Base-by-base conservation (phyloP, 1,140 invertebrate species). In the Drosophila rufa region DNA sequence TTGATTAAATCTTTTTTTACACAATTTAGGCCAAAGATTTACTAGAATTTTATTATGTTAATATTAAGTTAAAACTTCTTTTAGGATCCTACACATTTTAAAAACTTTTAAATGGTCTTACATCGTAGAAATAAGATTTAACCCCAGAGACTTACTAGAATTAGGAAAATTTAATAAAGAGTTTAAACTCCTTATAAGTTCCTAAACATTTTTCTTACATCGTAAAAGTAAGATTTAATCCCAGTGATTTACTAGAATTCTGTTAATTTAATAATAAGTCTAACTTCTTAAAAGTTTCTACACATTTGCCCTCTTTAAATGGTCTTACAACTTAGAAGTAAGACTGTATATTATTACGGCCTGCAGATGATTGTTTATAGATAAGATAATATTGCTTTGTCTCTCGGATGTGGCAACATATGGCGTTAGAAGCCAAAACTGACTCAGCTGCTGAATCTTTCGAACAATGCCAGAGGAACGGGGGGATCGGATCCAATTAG, bases 381-480 rank as follows among this genome's bases (percentile, higher is more conserved):
- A 73, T 73, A 73, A 73, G 69, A 73, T 73, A 73, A 51, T 38
- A 33, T 22, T 27, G 33, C 48, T 38, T 65, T 65, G 64, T 38
- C 48, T 68, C 40, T 47, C 30, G 40, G 40, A 60, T 71, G 69
- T 51, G 45, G 67, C 66, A 73, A 73, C 67, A 71, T 36, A 42
- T 70, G 68, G 50, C 68, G 25, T 36, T 48, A 50, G 27, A 70
- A 45, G 43, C 48, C 67, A 2, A 17, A 68, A 48, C 43, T 71
- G 68, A 70, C 48, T 70, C 68, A 22, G 38, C 19, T 42, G 17
- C 25, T 36, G 25, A 22, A 22, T 40, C 45, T 58, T 15, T 19
- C 17, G 15, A n/a, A 7, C 1, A 5, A 17, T 15, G 60, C 33
- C 17, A 40, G 22, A 27, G 17, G 11, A 17, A 15, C 11, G 33